A percentile compares a stretch with the other conserved stretches of the same genome.
Conservation (phyloP, 1,140 invertebrate species). For the Megalonaias nervosa region DNA sequence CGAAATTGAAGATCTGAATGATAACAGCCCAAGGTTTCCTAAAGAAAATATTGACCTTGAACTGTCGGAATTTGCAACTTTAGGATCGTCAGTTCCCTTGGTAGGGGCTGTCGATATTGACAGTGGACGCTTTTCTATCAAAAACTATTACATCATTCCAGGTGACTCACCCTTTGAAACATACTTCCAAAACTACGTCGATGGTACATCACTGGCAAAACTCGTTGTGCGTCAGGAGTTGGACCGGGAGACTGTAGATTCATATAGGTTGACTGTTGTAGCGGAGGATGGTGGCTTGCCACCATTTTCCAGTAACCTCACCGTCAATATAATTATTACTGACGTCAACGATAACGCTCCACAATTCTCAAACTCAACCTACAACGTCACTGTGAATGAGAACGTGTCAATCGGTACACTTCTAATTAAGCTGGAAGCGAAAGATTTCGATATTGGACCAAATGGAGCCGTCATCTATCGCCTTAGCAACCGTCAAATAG, state of each 20-base stretch:
- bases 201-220: constrained; percentile 49
- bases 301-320: constrained; percentile 74
- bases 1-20: constrained; percentile 87
- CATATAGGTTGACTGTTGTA: constrained; percentile 89
- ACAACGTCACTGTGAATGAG: constrained; percentile 83
- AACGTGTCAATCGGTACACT: constrained; percentile 33
- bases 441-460: constrained; percentile 55
- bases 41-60: constrained; percentile 24
- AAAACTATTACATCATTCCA: constrained; percentile 43
- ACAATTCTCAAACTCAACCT: constrained; percentile 75
- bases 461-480: constrained; percentile 60
- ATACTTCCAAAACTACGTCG: constrained; percentile 38
- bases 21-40: constrained; percentile 88
- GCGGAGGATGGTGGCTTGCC: constrained; percentile 90
- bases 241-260: constrained; percentile 90
- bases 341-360: constrained; percentile 96
- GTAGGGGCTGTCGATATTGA: constrained; percentile 54
- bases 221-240: constrained; percentile 69
- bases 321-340: constrained; percentile 66
- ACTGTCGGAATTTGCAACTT: constrained; percentile 46
- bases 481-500: constrained; percentile 48
- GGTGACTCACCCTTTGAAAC: constrained; percentile 45
- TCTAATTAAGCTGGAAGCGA: constrained; percentile 52
- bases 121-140: constrained; percentile 49
- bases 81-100: constrained; percentile 41